Evolutionary conservation across 2,888 invertebrate species (phyloP).

Genomic region (Helobdella robusta): DNA sequence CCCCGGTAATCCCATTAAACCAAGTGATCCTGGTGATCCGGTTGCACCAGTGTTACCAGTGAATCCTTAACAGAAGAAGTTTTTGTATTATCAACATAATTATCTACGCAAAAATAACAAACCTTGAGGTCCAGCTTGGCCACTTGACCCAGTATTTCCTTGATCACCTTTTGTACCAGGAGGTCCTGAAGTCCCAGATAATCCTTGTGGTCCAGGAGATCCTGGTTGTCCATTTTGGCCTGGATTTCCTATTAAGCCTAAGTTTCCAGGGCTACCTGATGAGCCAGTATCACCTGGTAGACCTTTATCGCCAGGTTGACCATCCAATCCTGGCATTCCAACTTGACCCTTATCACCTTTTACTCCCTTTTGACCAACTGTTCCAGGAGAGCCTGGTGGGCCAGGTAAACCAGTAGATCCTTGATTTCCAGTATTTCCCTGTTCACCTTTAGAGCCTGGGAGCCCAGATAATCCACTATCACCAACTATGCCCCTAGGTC

Average conservation of each 20-base stretch:
- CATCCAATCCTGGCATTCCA: constrained; percentile 25
- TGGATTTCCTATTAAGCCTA: constrained; percentile 23
- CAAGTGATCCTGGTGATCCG: constrained; percentile 2
- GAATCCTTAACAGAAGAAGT: no score
- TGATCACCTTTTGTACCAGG: neutral
- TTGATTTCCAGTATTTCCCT: constrained; percentile 14
- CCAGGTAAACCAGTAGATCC: constrained; percentile 25
- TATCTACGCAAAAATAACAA: no score
- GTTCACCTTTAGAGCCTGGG: constrained; percentile 18
- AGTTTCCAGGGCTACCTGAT: constrained; percentile 20
- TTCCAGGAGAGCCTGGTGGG: constrained; percentile 19
- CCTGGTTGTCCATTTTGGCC: constrained; percentile 9
- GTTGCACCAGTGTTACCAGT: constrained; percentile 7
- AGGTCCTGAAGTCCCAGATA: neutral
- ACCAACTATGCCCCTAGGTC: constrained; percentile 24
- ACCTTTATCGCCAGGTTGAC: constrained; percentile 20
- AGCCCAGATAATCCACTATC: constrained; percentile 20
- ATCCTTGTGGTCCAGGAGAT: neutral
- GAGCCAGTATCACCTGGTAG: constrained; percentile 17
- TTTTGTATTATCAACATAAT: no score
- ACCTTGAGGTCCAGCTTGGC: neutral
- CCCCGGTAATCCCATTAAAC: neutral
- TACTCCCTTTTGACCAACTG: constrained; percentile 9
- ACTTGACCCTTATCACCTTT: constrained; percentile 11
- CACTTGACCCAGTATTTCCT: constrained; percentile 7